These are phyloP conservation scores for Chiropotes sagulatus DNA, from an alignment of 2,797 vertebrate genomes.

Conservation along the genomic window DNA sequence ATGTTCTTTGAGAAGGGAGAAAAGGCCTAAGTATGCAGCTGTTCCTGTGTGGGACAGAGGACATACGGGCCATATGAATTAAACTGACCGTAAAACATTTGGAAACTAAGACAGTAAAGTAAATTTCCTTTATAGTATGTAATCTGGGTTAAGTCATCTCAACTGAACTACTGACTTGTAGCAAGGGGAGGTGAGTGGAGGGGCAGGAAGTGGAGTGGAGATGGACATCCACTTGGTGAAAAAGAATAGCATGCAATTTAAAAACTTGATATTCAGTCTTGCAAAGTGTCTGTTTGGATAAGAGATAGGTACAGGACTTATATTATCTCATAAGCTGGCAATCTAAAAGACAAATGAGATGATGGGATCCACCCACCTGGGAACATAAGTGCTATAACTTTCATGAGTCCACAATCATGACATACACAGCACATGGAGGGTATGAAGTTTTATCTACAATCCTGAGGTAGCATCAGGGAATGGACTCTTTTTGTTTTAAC, in stretches of 20 bases:
- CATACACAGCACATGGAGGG: neutral
- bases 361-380: neutral
- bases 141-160: slow-evolving; percentile 18
- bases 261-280: neutral
- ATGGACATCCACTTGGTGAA: neutral
- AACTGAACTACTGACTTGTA: neutral
- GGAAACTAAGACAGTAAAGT: slow-evolving; percentile 13
- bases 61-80: slow-evolving; percentile 19
- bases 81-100: slow-evolving; percentile 26
- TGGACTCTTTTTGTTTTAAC: neutral
- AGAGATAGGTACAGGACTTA: neutral
- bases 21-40: neutral
- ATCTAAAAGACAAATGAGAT: neutral
- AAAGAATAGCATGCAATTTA: neutral
- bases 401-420: neutral
- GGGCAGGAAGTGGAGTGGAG: neutral
- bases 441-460: neutral
- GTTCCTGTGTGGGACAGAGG: neutral
- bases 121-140: neutral
- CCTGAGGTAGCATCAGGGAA: neutral
- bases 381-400: neutral
- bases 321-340: neutral
- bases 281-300: neutral
- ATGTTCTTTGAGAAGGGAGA: neutral
- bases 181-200: neutral